A percentile compares a stretch with the other conserved stretches of the same genome.
phyloP scores from a whole-genome alignment of 1,140 invertebrate species.

The Acromyrmex echinatior region DNA sequence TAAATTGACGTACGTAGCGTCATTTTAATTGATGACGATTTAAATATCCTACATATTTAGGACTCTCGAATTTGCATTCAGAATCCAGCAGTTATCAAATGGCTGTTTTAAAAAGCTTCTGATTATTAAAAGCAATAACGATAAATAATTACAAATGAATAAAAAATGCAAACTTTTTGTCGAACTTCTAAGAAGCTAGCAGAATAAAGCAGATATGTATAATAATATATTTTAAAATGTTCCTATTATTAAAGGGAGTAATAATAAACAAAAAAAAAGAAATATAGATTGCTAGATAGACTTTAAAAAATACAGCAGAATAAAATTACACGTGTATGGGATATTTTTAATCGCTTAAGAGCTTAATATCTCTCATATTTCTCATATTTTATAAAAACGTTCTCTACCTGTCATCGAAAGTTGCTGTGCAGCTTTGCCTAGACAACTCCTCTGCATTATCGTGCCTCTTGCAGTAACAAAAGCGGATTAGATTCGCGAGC shows the following conservation, averaged over 20 bases:
- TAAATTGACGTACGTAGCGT: not conserved
- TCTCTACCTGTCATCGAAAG: conserved; percentile 25
- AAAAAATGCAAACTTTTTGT: not conserved
- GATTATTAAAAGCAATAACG: not conserved
- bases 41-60: not conserved
- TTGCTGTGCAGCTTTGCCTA: not conserved
- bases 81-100: not conserved
- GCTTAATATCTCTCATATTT: not conserved
- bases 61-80: not conserved
- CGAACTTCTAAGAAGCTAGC: not conserved
- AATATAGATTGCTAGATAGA: not conserved
- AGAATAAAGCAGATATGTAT: not conserved
- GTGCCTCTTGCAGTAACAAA: conserved; percentile 54
- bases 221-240: not conserved
- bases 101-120: not conserved
- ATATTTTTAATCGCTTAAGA: not conserved
- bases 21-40: conserved; percentile 2
- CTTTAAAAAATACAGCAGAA: not conserved
- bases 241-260: not conserved
- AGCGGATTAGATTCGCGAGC: conserved; percentile 72
- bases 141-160: not conserved
- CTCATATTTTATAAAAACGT: not conserved
- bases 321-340: not conserved
- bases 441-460: conserved; percentile 38
- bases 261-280: not conserved